These are phyloP conservation scores for Pimephales promelas DNA, from an alignment of 2,113 vertebrate genomes.

Conservation along the genomic window DNA sequence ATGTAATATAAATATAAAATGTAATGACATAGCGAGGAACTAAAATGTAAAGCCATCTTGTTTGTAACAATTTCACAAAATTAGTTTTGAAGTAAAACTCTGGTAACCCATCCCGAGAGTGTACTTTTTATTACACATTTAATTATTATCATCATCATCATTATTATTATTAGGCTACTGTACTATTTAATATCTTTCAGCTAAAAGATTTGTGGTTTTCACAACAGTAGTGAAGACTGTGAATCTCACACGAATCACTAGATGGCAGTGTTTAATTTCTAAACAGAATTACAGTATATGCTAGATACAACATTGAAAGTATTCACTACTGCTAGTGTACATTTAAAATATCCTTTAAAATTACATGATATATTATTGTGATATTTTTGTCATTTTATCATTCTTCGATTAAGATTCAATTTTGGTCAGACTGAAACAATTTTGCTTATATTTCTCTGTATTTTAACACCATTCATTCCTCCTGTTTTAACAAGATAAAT, in stretches of 20 bases:
- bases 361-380: background rate
- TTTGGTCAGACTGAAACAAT: background rate
- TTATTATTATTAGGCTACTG: too few relatives aligned
- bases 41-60: background rate
- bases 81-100: background rate
- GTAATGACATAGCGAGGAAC: background rate
- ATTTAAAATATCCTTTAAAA: background rate
- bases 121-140: too few relatives aligned
- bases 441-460: background rate
- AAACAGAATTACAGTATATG: too few relatives aligned
- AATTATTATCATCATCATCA: too few relatives aligned
- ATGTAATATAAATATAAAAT: too few relatives aligned
- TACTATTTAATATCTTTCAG: background rate
- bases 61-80: background rate
- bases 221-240: background rate
- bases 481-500: background rate
- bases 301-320: background rate
- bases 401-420: background rate
- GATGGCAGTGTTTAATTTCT: constrained; percentile 53
- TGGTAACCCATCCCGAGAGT: background rate
- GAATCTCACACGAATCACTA: constrained; percentile 16
- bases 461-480: background rate
- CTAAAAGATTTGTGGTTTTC: background rate
- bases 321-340: background rate
- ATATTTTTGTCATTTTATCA: background rate